Evolutionary conservation across 1,140 invertebrate genomes (phyloP).

Genomic region (Procambarus virginalis): DNA sequence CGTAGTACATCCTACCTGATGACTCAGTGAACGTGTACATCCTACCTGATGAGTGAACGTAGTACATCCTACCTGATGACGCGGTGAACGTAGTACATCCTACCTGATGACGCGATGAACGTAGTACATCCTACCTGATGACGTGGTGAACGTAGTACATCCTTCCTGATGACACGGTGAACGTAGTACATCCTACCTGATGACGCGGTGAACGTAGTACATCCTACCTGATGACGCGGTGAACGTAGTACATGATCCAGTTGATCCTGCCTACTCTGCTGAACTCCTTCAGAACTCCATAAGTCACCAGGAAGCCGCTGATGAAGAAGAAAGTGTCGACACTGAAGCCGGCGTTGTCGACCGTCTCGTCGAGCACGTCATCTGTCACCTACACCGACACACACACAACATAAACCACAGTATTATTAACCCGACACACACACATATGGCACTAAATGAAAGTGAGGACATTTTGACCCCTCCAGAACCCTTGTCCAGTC

Average conservation of each 20-base stretch:
- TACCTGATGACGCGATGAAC: too few species aligned
- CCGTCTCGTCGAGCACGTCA: conserved; percentile 13
- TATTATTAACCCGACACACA: not conserved
- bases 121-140: too few species aligned
- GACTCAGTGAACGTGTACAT: too few species aligned
- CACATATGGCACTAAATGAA: not conserved
- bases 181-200: too few species aligned
- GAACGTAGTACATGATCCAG: conserved; percentile 62
- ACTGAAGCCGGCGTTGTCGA: conserved; percentile 19
- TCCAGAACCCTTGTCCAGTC: too few species aligned
- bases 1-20: too few species aligned
- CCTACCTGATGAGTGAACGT: too few species aligned
- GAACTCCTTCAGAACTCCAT: conserved; percentile 39
- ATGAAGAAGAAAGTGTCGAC: conserved; percentile 68
- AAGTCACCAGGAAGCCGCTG: conserved; percentile 53
- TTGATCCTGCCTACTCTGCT: conserved; percentile 24
- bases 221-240: conserved; percentile 10
- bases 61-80: too few species aligned
- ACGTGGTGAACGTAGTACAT: too few species aligned
- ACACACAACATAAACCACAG: not conserved
- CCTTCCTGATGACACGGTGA: too few species aligned
- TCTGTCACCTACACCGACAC: conserved; percentile 6
- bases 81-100: too few species aligned
- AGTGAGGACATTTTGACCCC: not conserved
- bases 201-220: not conserved